Conservation (phyloP, 1,140 invertebrate genomes). For the Heliconius hewitsoni region DNA sequence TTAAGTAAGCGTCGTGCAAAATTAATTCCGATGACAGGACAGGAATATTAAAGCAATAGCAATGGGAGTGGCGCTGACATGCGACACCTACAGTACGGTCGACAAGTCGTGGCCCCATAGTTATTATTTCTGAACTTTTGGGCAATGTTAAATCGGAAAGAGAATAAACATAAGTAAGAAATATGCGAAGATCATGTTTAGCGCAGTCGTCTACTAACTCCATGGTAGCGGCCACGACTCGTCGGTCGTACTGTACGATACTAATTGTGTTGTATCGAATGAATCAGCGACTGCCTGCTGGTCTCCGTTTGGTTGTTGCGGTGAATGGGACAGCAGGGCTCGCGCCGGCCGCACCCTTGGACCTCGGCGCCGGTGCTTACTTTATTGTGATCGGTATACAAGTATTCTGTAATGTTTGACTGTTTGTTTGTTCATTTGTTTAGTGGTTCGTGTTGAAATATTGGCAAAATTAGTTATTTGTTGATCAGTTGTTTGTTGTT, state of each 20-base stretch:
- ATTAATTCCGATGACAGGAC: conserved; percentile 31
- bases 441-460: neutral
- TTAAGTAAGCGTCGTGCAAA: conserved; percentile 29
- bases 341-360: neutral
- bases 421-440: neutral
- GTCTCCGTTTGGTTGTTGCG: neutral
- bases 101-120: too few relatives aligned
- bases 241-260: neutral
- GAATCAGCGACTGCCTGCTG: conserved; percentile 18
- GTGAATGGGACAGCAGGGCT: conserved; percentile 3
- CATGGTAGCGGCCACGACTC: too few relatives aligned
- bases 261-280: conserved; percentile 26
- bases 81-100: neutral
- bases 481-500: neutral
- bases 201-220: too few relatives aligned
- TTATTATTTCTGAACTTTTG: too few relatives aligned
- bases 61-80: conserved; percentile 23
- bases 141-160: too few relatives aligned
- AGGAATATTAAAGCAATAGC: conserved; percentile 25
- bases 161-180: too few relatives aligned
- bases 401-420: neutral
- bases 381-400: neutral
- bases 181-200: too few relatives aligned
- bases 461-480: neutral
- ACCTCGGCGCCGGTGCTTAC: neutral